phyloP scores from a whole-genome alignment of 2,113 vertebrate genomes.

The Pedionomus torquatus region DNA sequence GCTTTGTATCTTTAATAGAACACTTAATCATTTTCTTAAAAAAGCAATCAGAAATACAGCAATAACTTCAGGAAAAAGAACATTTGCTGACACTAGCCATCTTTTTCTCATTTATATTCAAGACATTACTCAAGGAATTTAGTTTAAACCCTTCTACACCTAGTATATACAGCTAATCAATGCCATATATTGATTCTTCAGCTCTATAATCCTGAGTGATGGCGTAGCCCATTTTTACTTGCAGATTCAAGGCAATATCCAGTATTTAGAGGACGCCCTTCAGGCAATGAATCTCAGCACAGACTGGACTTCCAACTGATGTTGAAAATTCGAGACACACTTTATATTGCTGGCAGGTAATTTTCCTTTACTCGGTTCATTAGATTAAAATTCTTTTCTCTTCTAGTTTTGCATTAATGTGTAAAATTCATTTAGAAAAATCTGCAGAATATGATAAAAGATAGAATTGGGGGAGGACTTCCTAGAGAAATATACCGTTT shows the following conservation, averaged over 20 bases:
- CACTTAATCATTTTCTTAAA: slow-evolving; percentile 66
- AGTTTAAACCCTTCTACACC: slow-evolving; percentile 83
- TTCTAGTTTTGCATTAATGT: slow-evolving; percentile 75
- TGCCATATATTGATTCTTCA: slow-evolving; percentile 79
- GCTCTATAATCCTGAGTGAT: slow-evolving; percentile 83
- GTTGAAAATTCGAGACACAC: slow-evolving; percentile 97
- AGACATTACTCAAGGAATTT: slow-evolving; percentile 80
- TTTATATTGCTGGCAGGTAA: slow-evolving; percentile 99
- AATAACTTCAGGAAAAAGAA: slow-evolving; percentile 63
- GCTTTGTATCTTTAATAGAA: slow-evolving; percentile 58
- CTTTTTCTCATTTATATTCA: slow-evolving; percentile 82
- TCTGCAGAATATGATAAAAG: slow-evolving; percentile 73
- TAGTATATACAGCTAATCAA: slow-evolving; percentile 84
- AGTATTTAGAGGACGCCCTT: slow-evolving; percentile 96
- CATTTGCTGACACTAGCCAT: slow-evolving; percentile 72
- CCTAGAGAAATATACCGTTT: slow-evolving; percentile 26
- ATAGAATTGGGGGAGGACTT: slow-evolving; percentile 49
- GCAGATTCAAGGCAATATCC: slow-evolving; percentile 97
- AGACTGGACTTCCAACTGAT: slow-evolving; percentile 99
- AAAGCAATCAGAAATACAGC: slow-evolving; percentile 55
- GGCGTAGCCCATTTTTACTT: slow-evolving; percentile 80
- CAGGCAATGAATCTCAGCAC: slow-evolving; percentile 97
- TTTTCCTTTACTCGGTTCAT: slow-evolving; percentile 84
- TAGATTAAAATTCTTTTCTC: slow-evolving; percentile 85
- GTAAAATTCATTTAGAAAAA: slow-evolving; percentile 74